Conservation (phyloP, 1,140 invertebrate genomes). For the Aphis gossypii region DNA sequence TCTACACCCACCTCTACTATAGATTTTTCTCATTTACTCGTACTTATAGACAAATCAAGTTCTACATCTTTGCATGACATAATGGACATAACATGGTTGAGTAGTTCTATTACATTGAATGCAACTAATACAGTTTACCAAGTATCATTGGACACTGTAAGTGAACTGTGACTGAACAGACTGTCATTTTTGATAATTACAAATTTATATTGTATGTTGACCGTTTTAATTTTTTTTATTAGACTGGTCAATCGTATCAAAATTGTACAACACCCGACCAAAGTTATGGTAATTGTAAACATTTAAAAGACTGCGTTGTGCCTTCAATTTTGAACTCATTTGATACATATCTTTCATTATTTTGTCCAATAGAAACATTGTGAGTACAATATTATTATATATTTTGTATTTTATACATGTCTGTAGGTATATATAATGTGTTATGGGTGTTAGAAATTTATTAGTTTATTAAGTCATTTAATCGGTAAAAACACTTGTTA, state of each 20-base stretch:
- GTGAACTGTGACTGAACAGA: neutral
- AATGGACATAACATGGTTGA: neutral
- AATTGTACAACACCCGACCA: slow-evolving; percentile 34
- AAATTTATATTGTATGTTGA: neutral
- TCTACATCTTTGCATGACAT: neutral
- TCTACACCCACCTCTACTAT: neutral
- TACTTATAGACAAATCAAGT: neutral
- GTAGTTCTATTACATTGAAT: neutral
- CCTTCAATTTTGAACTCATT: slow-evolving; percentile 33
- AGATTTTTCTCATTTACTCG: neutral
- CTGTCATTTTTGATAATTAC: neutral
- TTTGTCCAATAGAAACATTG: slow-evolving; percentile 42
- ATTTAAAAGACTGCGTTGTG: slow-evolving; percentile 51
- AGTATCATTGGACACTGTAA: slow-evolving; percentile 47
- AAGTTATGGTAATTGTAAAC: slow-evolving; percentile 38
- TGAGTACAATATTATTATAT: neutral
- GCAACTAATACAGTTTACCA: slow-evolving; percentile 5
- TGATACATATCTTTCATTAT: slow-evolving; percentile 6
- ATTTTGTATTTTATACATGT: neutral
- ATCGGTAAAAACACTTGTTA: too few species aligned
- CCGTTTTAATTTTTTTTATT: neutral
- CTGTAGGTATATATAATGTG: too few species aligned
- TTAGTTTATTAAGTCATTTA: neutral
- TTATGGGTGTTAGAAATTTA: neutral
- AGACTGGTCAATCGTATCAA: slow-evolving; percentile 49